Base-by-base conservation (phyloP, 1,140 invertebrate species). In the Cyphomyrmex costatus region DNA sequence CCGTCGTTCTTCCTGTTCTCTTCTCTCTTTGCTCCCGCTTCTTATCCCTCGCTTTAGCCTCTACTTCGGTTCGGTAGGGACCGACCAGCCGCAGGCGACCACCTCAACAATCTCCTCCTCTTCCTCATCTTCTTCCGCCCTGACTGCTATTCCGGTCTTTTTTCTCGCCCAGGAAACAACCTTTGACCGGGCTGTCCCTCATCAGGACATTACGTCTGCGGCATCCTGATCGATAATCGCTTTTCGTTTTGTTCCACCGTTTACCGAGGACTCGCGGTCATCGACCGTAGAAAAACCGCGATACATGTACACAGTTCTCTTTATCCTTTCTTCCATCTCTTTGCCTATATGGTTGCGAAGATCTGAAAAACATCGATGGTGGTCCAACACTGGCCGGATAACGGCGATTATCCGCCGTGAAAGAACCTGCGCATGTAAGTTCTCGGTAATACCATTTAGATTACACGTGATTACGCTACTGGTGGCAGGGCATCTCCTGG, bases 161-260 rank as follows among this genome's bases (percentile, higher is more conserved):
- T 78, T 85, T 78, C 27, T 53, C 42, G 27, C 14, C 68, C 79
- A 70, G 68, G 68, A 83, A 83, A 85, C 82, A 84, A 78, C 66
- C 80, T 88, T 87, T 85, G 87, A 82, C 85, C 87, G 86, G 19
- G 46, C 42, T 85, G 65, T 86, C 79, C 68, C 77, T 87, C 90
- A 88, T 90, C 89, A 88, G 65, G 53, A 85, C 66, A 70, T 87
- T 89, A 90, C 88, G 87, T 87, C 85, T 68, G 51, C 51, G 63
- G 80, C 87, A 30, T 85, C 46, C 73, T 78, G 71, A 63, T 46
- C 82, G 82, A 85, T 85, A 85, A 78, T 85, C 60, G 73, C 61
- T 85, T 85, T 65, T 85, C 58, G 60, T 78, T 78, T 78, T 78
- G 21, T 36, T 46, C 46, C 58, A 21, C 30, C 61, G 73, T 74